phyloP scores from a whole-genome alignment of 2,797 vertebrate genomes.

The Smutsia gigantea region DNA sequence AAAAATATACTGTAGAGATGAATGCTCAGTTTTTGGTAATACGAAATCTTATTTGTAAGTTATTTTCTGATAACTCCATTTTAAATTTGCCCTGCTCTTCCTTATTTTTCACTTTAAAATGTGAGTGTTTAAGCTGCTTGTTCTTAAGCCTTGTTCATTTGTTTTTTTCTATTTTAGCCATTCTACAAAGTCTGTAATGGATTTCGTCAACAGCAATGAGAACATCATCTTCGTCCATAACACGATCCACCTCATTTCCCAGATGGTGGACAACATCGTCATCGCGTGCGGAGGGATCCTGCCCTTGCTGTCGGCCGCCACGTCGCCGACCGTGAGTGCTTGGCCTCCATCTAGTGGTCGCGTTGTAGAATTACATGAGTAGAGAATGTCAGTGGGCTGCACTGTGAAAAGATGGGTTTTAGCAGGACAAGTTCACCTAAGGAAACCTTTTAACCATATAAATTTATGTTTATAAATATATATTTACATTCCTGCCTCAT shows the following conservation, averaged over 20 bases:
- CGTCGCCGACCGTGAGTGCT: constrained; percentile 99
- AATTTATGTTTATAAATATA: not conserved
- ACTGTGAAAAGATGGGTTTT: not conserved
- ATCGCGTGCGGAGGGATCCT: constrained; percentile 99
- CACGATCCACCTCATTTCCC: constrained; percentile 99
- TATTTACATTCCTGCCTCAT: not conserved
- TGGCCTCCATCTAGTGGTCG: constrained; percentile 88
- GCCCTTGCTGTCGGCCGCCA: constrained; percentile 97
- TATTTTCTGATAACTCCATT: not conserved
- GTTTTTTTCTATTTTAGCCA: constrained; percentile 90
- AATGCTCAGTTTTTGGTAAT: not conserved
- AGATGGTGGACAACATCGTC: constrained; percentile 99
- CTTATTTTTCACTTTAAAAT: constrained; percentile 38
- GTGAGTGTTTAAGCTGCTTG: not conserved
- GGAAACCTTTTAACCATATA: not conserved
- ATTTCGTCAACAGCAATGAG: constrained; percentile 99
- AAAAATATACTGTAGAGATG: not conserved
- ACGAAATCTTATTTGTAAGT: not conserved
- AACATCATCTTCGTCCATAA: constrained; percentile 99
- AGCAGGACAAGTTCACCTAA: not conserved
- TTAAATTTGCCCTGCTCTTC: not conserved
- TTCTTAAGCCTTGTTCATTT: constrained; percentile 22
- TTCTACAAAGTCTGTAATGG: constrained; percentile 99
- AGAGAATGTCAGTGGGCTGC: not conserved
- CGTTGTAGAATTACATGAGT: constrained; percentile 42